Base-by-base conservation (phyloP, 1,140 invertebrate genomes). In the Trichonephila clavata region DNA sequence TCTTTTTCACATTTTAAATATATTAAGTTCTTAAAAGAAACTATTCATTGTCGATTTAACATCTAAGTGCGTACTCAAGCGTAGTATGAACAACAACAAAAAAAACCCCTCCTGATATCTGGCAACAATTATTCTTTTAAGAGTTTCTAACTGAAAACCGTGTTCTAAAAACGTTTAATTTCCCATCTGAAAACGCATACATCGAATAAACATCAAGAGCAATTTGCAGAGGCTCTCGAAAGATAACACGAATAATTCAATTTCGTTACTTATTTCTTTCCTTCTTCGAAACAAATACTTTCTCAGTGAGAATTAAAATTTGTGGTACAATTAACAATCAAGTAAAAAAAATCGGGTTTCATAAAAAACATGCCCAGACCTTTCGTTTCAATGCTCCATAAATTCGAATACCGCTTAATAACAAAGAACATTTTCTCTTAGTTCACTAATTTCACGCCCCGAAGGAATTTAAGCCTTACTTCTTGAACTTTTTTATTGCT, bases 391-490 rank as follows among this genome's bases (percentile, higher is more conserved):
- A 18, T 77, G 71, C 71, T 77, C 50, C 50, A 89, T 89, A 77
- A 89, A 89, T 71, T 59, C 87, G n/a, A 89, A 89, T 60, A 39
- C 43, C 39, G 57, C 24, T 60, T 89, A 68, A 77, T 89, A 89
- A 89, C 87, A 89, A 89, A 89, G 87, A 77, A 59, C 21, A 71
- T 50, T 89, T 89, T 21, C 65, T 77, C 65, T 71, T 60, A 89
- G 43, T 32, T 89, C 65, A 77, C 87, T 89, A 89, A 89, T 89
- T 89, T 77, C 87, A 89, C 87, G 65, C 32, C 87, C 87, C 27
- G 63, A 18, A 89, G 87, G 87, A 50, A 20, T 71, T 89, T 77
- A 50, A 89, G 60, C 27, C 32, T 13, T 16, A 87, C 86, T 87
- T 87, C 86, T 63, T 87, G 27, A 43, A 24, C 57, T 63, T 87